Percentiles rank a stretch among this genome's conserved stretches.
These are phyloP conservation scores for Fringilla coelebs DNA, from an alignment of 2,797 vertebrate genomes.

Conservation along the genomic window DNA sequence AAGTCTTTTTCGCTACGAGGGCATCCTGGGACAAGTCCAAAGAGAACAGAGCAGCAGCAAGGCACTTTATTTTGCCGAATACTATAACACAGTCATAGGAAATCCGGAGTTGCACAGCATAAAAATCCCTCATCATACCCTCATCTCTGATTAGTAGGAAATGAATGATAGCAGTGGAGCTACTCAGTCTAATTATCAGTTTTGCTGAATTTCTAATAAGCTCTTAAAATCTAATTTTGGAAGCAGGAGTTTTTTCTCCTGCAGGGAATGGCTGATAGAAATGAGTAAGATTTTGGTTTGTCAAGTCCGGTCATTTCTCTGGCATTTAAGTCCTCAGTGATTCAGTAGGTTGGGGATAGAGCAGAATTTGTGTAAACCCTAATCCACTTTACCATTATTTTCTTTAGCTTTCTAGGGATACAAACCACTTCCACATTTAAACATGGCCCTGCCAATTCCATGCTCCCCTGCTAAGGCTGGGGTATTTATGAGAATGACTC, in stretches of 20 bases:
- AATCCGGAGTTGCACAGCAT: slow-evolving; percentile 17
- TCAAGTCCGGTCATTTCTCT: background rate
- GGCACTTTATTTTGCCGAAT: slow-evolving; percentile 15
- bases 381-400: background rate
- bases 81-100: slow-evolving; percentile 12
- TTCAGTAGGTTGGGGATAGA: background rate
- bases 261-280: background rate
- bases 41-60: slow-evolving; percentile 21
- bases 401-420: background rate
- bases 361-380: background rate
- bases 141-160: slow-evolving; percentile 55
- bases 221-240: slow-evolving; percentile 57
- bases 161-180: slow-evolving; percentile 51
- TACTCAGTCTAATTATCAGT: slow-evolving; percentile 45
- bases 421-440: background rate
- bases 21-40: slow-evolving; percentile 25
- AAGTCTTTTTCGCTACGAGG: slow-evolving; percentile 37
- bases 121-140: slow-evolving; percentile 32
- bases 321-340: background rate
- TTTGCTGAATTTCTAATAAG: slow-evolving; percentile 45
- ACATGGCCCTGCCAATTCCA: background rate
- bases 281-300: background rate
- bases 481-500: background rate
- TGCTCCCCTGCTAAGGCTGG: background rate
- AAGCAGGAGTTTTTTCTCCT: background rate